Evolutionary conservation across 2,797 vertebrate genomes (phyloP).

Genomic region (Acanthurus tractus): DNA sequence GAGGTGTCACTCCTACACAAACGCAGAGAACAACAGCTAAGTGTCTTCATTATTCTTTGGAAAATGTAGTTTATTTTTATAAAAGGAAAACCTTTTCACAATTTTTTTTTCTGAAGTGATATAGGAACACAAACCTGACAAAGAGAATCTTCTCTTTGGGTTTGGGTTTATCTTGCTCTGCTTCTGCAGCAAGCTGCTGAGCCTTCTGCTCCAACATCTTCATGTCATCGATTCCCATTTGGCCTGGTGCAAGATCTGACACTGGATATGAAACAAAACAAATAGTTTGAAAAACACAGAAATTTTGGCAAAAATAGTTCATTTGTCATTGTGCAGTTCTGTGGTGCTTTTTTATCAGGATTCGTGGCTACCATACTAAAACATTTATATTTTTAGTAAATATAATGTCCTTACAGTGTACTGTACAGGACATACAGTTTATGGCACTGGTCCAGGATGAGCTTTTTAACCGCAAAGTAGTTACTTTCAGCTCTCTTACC

Average conservation of each 20-base stretch:
- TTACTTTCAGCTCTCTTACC: conserved; percentile 70
- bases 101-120: not conserved
- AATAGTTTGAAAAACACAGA: not conserved
- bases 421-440: not conserved
- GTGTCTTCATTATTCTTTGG: not conserved
- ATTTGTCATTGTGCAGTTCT: not conserved
- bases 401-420: not conserved
- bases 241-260: conserved; percentile 92
- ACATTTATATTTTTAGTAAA: not conserved
- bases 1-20: conserved; percentile 91
- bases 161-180: conserved; percentile 90
- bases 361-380: not conserved
- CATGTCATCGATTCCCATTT: conserved; percentile 93
- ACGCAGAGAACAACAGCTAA: not conserved
- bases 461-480: not conserved
- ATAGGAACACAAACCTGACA: conserved; percentile 85
- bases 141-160: conserved; percentile 95
- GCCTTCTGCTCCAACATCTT: conserved; percentile 94
- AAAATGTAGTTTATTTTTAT: not conserved
- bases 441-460: not conserved
- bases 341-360: not conserved
- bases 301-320: not conserved
- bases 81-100: not conserved
- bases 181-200: conserved; percentile 91
- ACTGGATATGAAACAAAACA: conserved; percentile 76